phyloP scores from a whole-genome alignment of 2,888 invertebrate genomes.

The Dione vanillae region DNA sequence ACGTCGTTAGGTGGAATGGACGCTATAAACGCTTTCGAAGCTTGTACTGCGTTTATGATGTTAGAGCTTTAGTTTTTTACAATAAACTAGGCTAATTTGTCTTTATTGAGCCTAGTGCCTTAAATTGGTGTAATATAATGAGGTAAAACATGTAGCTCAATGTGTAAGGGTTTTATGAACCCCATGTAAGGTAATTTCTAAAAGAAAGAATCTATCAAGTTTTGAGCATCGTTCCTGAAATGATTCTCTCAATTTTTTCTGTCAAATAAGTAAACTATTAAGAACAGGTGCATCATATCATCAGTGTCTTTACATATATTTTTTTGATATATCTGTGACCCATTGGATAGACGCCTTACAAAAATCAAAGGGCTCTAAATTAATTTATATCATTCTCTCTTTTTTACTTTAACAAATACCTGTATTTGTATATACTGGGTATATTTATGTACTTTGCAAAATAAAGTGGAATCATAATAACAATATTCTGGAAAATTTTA shows the following conservation, averaged over 20 bases:
- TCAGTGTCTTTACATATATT: conserved; percentile 41
- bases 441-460: neutral
- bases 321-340: neutral
- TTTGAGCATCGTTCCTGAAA: conserved; percentile 49
- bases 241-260: conserved; percentile 44
- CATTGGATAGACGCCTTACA: neutral
- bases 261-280: conserved; percentile 49
- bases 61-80: conserved; percentile 58
- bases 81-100: conserved; percentile 35
- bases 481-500: neutral
- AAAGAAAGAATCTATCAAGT: conserved; percentile 45
- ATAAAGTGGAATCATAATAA: neutral
- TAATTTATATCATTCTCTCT: neutral
- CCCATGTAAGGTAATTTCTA: conserved; percentile 34
- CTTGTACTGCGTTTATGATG: conserved; percentile 70
- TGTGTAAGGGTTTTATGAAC: conserved; percentile 12
- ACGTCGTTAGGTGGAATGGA: conserved; percentile 77
- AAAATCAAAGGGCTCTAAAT: conserved; percentile 11
- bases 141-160: conserved; percentile 23
- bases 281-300: conserved; percentile 52
- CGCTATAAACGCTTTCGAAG: conserved; percentile 69
- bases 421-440: no score
- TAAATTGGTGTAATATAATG: conserved; percentile 24
- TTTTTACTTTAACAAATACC: neutral
- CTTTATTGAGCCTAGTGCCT: conserved; percentile 19